Conservation (phyloP, 2,888 invertebrate genomes). For the Andrena chrysosceles region DNA sequence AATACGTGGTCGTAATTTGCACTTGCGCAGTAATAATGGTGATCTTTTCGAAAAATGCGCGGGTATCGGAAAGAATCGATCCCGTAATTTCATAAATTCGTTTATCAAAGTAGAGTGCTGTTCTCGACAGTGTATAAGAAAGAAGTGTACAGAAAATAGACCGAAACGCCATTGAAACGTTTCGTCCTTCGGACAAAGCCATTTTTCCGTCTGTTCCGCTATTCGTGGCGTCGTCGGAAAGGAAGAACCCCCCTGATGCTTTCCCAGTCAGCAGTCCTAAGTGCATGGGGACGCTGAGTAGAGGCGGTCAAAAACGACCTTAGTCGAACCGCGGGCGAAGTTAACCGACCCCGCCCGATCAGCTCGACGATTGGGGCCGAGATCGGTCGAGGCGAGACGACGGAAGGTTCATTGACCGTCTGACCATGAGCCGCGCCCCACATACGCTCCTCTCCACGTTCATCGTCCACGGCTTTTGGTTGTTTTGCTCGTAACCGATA, state of each 20-base stretch:
- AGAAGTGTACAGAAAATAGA: too few species aligned
- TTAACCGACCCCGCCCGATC: constrained; percentile 79
- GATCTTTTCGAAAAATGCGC: too few species aligned
- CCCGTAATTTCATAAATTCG: neutral
- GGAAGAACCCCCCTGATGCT: constrained; percentile 15
- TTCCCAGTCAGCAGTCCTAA: constrained; percentile 34
- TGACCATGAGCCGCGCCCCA: constrained; percentile 85
- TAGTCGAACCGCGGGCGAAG: constrained; percentile 66
- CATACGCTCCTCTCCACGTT: constrained; percentile 74
- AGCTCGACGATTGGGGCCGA: constrained; percentile 64
- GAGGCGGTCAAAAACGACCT: constrained; percentile 64
- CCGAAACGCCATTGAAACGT: neutral
- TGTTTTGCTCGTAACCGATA: constrained; percentile 68
- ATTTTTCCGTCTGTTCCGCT: constrained; percentile 12
- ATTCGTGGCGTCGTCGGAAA: constrained; percentile 11
- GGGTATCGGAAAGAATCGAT: too few species aligned
- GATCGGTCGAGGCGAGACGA: constrained; percentile 71
- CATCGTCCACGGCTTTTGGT: constrained; percentile 65
- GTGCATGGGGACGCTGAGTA: constrained; percentile 50
- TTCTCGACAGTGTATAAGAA: neutral
- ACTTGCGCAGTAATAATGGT: too few species aligned
- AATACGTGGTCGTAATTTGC: neutral
- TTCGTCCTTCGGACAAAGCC: constrained; percentile 11
- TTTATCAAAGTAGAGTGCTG: neutral
- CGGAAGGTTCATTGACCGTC: constrained; percentile 83